These are phyloP conservation scores for Poeciliopsis retropinna DNA, from an alignment of 2,113 vertebrate genomes.

Conservation along the genomic window DNA sequence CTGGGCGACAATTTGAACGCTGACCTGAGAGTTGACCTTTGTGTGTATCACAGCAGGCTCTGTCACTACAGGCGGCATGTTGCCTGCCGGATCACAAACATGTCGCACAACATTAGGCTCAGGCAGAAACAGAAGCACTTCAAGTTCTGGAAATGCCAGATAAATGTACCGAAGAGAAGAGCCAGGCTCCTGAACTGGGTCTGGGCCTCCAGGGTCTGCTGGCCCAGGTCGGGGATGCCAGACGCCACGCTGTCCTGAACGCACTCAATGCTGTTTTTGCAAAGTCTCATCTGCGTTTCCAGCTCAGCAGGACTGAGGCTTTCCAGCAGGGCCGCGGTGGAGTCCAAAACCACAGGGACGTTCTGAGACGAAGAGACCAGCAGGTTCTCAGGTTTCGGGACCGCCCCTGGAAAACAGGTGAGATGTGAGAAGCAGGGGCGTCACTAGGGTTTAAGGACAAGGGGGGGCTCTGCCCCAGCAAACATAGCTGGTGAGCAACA, in stretches of 20 bases:
- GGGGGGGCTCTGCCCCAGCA: too few species aligned
- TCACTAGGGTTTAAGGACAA: too few species aligned
- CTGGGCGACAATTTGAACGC: slow-evolving; percentile 66
- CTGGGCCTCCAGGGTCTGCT: slow-evolving; percentile 64
- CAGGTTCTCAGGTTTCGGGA: slow-evolving; percentile 82
- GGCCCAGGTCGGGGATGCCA: slow-evolving; percentile 64
- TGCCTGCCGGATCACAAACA: slow-evolving; percentile 65
- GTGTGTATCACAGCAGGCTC: slow-evolving; percentile 74
- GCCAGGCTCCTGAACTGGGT: slow-evolving; percentile 57
- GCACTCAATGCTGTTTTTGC: slow-evolving; percentile 71
- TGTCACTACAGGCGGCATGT: slow-evolving; percentile 79
- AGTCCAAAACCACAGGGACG: slow-evolving; percentile 42
- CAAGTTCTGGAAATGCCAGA: neutral
- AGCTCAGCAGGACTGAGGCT: slow-evolving; percentile 57
- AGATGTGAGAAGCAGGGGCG: neutral
- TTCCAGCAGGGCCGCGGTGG: slow-evolving; percentile 60
- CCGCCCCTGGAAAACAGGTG: slow-evolving; percentile 72
- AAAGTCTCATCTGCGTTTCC: slow-evolving; percentile 62
- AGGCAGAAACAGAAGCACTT: neutral
- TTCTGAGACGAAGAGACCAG: slow-evolving; percentile 63
- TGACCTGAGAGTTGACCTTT: slow-evolving; percentile 72
- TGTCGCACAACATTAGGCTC: slow-evolving; percentile 9
- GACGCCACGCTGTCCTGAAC: slow-evolving; percentile 77
- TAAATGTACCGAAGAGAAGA: slow-evolving; percentile 69
- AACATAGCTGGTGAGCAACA: too few species aligned